Conservation (phyloP, 2,888 invertebrate species). For the Habrosyne pyritoides region DNA sequence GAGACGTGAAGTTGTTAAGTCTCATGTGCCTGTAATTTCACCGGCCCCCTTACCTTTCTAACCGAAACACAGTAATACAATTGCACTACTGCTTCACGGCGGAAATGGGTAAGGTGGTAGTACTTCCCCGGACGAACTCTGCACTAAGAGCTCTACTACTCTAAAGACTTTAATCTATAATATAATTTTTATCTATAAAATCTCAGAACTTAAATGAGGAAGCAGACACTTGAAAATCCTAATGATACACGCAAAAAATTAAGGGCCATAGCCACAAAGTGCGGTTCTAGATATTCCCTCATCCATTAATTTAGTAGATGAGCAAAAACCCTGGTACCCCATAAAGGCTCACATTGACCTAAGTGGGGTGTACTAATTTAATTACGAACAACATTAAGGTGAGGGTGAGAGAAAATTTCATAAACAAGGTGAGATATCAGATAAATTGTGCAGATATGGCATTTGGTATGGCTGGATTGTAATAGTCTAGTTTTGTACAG, state of each 20-base stretch:
- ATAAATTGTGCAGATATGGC: not conserved
- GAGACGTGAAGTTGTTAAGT: no score
- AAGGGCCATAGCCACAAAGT: not conserved
- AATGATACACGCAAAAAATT: not conserved
- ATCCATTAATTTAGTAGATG: slow-evolving; percentile 3
- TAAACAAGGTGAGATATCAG: not conserved
- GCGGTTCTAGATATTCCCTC: not conserved
- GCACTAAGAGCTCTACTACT: no score
- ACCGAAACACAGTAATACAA: no score
- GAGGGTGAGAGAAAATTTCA: slow-evolving; percentile 1
- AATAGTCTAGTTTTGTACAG: no score
- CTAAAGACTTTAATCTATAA: no score
- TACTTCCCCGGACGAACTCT: no score
- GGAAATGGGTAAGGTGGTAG: no score
- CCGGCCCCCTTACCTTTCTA: no score
- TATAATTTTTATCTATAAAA: no score
- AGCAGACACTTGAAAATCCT: not conserved
- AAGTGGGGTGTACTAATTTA: slow-evolving; percentile 2
- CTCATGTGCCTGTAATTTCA: no score
- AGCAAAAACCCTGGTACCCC: not conserved
- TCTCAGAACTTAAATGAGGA: not conserved
- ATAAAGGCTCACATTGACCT: not conserved
- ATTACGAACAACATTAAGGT: slow-evolving; percentile 5
- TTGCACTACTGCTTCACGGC: no score
- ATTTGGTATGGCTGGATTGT: not conserved